Evolutionary conservation across 2,797 vertebrate species (phyloP), one percentile per base, ranked within the genome.

Genomic region (Gymnoscopelus microlampas): DNA sequence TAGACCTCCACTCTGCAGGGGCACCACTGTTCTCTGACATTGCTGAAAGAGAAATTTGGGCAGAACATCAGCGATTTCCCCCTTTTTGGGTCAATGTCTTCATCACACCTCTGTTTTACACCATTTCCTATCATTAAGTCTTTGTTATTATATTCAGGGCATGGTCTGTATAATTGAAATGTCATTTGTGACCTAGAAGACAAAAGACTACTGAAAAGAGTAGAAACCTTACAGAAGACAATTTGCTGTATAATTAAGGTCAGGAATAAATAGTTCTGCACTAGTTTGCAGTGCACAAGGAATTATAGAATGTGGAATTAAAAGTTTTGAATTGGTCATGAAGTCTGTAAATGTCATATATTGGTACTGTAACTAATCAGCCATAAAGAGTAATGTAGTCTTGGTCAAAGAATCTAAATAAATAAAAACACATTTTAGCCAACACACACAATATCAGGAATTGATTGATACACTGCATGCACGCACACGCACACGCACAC

Each of bases 1-100:
- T 93, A 0, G 93, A 88, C 77, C 96, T 94, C 97, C 97, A 98
- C 1, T 92, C 94, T 3, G 91, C 87, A 0, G 96, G 97, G 24
- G 84, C 72, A 2, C 80, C 87, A 50, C 76, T 53, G 0, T 50
- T 83, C 47, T 89, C 91, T 84, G 71, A 75, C 5, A 57, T 80
- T 78, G 57, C 1, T 32, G 55, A 44, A 44, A 60, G 7, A 64
- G 1, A 55, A 15, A 68, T 23, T 2, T 63, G 61, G 19, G 1
- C 0, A 23, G 8, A 44, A 26, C 3, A 44, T 74, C 1, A 66
- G 15, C 13, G 26, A 44, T 60, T 70, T 65, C 24, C 29, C 29
- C 51, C 44, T 48, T 6, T 15, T 13, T 3, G 39, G 12, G 58
- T 62, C 11, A 60, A 1, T 54, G 65, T 50, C 2, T 47, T n/a